These are phyloP conservation scores for Sycophaga agraensis DNA, from an alignment of 1,140 invertebrate species.

Conservation along the genomic window DNA sequence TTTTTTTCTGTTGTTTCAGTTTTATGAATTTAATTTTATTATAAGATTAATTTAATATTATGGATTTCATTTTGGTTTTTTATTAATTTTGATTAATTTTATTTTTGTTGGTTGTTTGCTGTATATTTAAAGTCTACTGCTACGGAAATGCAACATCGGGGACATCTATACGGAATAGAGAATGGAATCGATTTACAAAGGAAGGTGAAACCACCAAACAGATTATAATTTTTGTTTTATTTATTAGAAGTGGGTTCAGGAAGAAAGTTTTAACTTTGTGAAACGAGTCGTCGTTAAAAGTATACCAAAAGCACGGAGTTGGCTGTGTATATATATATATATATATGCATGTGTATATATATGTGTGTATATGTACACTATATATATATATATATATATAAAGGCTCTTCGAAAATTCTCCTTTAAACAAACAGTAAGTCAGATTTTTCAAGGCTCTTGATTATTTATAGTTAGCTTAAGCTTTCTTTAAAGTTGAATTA, in stretches of 20 bases:
- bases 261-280: neutral
- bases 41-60: neutral
- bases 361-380: too few relatives aligned
- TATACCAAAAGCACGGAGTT: constrained; percentile 5
- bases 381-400: too few relatives aligned
- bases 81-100: constrained; percentile 40
- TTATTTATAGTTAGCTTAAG: constrained; percentile 18
- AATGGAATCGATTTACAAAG: constrained; percentile 44
- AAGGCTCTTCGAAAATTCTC: neutral
- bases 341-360: too few relatives aligned
- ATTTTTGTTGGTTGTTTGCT: constrained; percentile 39
- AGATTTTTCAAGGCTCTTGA: constrained; percentile 14
- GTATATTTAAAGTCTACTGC: constrained; percentile 54
- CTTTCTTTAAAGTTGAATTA: constrained; percentile 8
- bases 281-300: constrained; percentile 1
- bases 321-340: too few relatives aligned
- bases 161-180: constrained; percentile 58
- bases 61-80: constrained; percentile 22
- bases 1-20: neutral
- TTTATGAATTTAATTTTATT: constrained; percentile 22
- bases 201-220: constrained; percentile 50
- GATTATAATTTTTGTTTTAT: constrained; percentile 22
- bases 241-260: neutral
- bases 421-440: constrained; percentile 7
- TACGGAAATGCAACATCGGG: constrained; percentile 60